Conservation (phyloP, 2,797 vertebrate genomes). For the Ceryle rudis region DNA sequence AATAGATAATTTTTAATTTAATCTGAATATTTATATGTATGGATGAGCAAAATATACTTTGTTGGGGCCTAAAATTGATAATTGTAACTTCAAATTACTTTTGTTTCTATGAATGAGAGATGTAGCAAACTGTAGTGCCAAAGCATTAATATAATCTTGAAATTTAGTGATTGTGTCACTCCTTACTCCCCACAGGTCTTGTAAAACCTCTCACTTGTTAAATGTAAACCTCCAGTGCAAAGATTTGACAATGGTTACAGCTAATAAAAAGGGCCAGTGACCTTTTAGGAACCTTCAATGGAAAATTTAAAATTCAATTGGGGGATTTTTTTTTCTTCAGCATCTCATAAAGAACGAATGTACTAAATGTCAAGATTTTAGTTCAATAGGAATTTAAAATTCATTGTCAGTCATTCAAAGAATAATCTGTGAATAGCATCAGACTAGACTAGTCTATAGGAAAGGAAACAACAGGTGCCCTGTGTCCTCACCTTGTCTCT, state of each 20-base stretch:
- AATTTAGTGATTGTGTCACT: not conserved
- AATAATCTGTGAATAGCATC: not conserved
- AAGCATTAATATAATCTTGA: not conserved
- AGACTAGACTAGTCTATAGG: not conserved
- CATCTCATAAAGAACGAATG: slow-evolving; percentile 17
- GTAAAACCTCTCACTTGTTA: not conserved
- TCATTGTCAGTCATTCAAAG: slow-evolving; percentile 35
- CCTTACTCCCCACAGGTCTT: not conserved
- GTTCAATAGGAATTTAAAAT: slow-evolving; percentile 33
- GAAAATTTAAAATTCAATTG: slow-evolving; percentile 48
- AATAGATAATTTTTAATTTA: not conserved
- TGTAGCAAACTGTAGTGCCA: not conserved
- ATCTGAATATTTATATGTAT: not conserved
- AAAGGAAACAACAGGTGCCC: not conserved
- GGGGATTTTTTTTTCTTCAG: not conserved
- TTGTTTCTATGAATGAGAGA: not conserved
- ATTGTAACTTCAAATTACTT: not conserved
- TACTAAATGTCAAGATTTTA: slow-evolving; percentile 62
- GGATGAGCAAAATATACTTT: not conserved
- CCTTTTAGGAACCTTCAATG: slow-evolving; percentile 10
- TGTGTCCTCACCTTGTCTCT: not conserved
- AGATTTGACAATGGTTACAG: not conserved
- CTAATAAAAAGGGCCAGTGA: slow-evolving; percentile 10
- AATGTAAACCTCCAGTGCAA: not conserved
- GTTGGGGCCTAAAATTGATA: not conserved